Percentiles rank a stretch among this genome's conserved stretches.
These are phyloP conservation scores for Tetragnatha montana DNA, from an alignment of 2,888 invertebrate species.

Conservation along the genomic window DNA sequence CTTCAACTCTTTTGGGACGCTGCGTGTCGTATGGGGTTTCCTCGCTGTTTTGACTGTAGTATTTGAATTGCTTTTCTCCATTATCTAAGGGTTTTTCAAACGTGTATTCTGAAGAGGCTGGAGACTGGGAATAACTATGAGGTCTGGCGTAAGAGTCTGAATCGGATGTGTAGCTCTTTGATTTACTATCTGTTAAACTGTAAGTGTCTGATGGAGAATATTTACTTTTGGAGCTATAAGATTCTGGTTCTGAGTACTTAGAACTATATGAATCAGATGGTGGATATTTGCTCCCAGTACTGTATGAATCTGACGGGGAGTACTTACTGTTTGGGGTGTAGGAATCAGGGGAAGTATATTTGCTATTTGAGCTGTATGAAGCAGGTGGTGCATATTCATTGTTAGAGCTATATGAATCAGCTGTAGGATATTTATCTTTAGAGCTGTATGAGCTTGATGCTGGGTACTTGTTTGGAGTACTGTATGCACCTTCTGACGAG, in stretches of 20 bases:
- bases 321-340: not conserved
- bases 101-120: constrained; percentile 17
- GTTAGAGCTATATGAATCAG: not conserved
- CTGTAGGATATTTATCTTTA: not conserved
- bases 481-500: constrained; percentile 17
- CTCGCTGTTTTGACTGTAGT: constrained; percentile 19
- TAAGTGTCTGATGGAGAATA: constrained; percentile 1
- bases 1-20: constrained; percentile 46
- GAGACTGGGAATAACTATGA: constrained; percentile 5
- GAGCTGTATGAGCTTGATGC: not conserved
- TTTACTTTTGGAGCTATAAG: not conserved
- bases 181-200: not conserved
- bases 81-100: constrained; percentile 20
- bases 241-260: not conserved
- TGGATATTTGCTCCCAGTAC: not conserved
- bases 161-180: not conserved
- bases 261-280: not conserved
- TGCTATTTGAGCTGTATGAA: not conserved
- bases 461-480: constrained; percentile 5
- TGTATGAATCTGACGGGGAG: not conserved
- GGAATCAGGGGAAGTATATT: not conserved
- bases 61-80: constrained; percentile 19
- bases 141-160: constrained; percentile 14
- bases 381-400: not conserved
- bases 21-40: not conserved